phyloP scores from a whole-genome alignment of 2,888 invertebrate genomes.

The Campaea margaritaria region DNA sequence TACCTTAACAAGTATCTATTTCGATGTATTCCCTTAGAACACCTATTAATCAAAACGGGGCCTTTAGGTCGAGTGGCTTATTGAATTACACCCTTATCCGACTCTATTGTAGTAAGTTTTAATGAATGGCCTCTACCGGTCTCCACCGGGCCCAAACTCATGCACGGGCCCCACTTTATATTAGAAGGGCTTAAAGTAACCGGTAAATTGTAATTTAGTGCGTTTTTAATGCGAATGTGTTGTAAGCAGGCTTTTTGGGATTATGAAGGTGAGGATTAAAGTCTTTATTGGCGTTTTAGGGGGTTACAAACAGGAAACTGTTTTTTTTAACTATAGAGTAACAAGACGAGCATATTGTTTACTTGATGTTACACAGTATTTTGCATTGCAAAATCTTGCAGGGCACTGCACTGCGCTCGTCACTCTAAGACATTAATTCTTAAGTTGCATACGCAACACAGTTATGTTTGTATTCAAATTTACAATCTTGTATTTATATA shows the following conservation, averaged over 20 bases:
- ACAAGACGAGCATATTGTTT: too few species aligned
- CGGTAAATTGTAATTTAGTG: constrained; percentile 48
- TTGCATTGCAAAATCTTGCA: too few species aligned
- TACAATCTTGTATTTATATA: too few species aligned
- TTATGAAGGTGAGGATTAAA: constrained; percentile 25
- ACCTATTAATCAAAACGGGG: constrained; percentile 29
- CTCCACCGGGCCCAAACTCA: constrained; percentile 43
- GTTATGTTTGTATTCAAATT: too few species aligned
- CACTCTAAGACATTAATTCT: too few species aligned
- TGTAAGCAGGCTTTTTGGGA: constrained; percentile 36
- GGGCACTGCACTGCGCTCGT: too few species aligned
- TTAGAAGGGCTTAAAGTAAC: constrained; percentile 40
- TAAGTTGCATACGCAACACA: too few species aligned
- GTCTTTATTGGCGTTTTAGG: constrained; percentile 5
- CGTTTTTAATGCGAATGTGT: constrained; percentile 52
- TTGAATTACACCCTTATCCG: constrained; percentile 77
- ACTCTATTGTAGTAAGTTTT: constrained; percentile 73
- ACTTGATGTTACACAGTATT: too few species aligned
- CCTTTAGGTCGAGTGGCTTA: constrained; percentile 62
- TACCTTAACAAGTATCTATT: constrained; percentile 17
- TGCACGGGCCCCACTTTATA: constrained; percentile 54
- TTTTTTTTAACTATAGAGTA: neutral
- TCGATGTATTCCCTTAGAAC: constrained; percentile 18
- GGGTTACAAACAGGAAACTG: constrained; percentile 2
- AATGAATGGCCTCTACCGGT: constrained; percentile 65